Evolutionary conservation across 2,797 vertebrate species (phyloP).

Genomic region (Alauda arvensis): DNA sequence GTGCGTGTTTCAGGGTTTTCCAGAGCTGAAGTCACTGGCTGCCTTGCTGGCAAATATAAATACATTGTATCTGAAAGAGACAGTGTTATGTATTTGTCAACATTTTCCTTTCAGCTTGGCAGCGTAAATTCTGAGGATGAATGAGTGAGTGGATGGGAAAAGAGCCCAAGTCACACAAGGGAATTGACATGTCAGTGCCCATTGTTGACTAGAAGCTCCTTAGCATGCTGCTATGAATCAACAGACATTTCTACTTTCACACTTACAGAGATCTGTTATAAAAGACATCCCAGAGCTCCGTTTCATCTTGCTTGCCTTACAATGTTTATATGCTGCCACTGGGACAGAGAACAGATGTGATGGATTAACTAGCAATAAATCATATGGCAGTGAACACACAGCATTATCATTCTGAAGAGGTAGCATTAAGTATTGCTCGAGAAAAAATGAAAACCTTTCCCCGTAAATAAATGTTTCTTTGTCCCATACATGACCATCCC

Average conservation of each 20-base stretch:
- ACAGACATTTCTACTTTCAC: conserved; percentile 47
- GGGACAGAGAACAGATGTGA: conserved; percentile 60
- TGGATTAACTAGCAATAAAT: conserved; percentile 63
- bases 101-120: conserved; percentile 26
- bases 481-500: background rate
- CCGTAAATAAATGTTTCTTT: background rate
- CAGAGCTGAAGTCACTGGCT: background rate
- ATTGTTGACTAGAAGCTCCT: conserved; percentile 52
- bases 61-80: background rate
- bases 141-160: conserved; percentile 10
- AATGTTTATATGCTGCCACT: conserved; percentile 58
- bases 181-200: conserved; percentile 50
- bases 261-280: conserved; percentile 46
- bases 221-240: conserved; percentile 48
- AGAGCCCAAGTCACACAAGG: background rate
- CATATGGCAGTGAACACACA: conserved; percentile 33
- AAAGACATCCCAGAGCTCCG: conserved; percentile 52
- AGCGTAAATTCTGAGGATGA: conserved; percentile 25
- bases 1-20: background rate
- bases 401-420: conserved; percentile 33
- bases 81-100: conserved; percentile 21
- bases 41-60: conserved; percentile 7
- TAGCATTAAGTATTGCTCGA: background rate
- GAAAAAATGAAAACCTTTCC: background rate
- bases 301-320: conserved; percentile 56